Evolutionary conservation across 2,888 invertebrate species (phyloP).

Genomic region (Cancer borealis): DNA sequence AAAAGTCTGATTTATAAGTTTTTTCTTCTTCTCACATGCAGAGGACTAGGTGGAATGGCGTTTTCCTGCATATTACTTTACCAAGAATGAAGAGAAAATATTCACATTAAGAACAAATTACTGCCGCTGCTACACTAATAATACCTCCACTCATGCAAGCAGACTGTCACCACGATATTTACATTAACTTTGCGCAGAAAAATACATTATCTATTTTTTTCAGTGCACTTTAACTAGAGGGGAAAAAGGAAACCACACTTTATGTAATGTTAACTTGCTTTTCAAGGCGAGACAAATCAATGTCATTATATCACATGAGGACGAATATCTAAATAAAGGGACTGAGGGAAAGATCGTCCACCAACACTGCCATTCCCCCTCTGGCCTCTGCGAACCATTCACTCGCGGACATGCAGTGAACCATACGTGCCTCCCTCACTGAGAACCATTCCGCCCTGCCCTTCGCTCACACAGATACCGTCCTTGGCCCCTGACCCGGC

Average conservation of each 20-base stretch:
- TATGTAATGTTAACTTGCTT: no score
- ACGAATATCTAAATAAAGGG: not conserved
- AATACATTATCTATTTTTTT: not conserved
- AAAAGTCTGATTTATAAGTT: not conserved
- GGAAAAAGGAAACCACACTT: not conserved
- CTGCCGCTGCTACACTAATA: not conserved
- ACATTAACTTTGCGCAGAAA: not conserved
- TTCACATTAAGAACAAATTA: not conserved
- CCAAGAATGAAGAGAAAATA: not conserved
- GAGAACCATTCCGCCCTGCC: not conserved
- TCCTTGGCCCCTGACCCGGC: constrained; percentile 5
- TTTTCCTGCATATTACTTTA: not conserved
- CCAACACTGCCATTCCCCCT: not conserved
- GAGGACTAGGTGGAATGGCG: not conserved
- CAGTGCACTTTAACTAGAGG: not conserved
- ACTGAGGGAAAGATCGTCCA: not conserved
- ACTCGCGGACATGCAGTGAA: not conserved
- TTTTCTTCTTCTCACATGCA: not conserved
- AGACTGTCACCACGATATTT: not conserved
- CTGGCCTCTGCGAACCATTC: not conserved
- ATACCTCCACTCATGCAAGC: not conserved
- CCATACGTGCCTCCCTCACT: not conserved
- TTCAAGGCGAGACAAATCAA: not conserved
- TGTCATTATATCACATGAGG: not conserved
- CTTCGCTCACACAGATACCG: not conserved